Conservation (phyloP, 2,888 invertebrate genomes). For the Caenorhabditis zanzibari region DNA sequence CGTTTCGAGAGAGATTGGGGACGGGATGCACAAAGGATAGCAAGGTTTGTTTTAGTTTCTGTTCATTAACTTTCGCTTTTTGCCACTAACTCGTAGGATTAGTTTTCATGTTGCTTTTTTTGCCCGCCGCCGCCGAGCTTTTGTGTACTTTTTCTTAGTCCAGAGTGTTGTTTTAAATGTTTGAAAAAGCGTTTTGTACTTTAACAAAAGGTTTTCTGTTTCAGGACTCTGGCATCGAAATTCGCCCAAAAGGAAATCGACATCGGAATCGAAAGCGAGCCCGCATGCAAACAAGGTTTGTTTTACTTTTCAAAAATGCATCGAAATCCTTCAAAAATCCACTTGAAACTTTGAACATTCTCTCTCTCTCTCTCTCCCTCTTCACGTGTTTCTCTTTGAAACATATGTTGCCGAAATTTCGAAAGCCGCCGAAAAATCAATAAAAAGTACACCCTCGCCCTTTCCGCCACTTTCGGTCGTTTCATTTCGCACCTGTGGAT, state of each 20-base stretch:
- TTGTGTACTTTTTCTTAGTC: conserved; percentile 42
- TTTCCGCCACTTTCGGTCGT: background rate
- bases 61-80: background rate
- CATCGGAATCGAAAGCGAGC: conserved; percentile 51
- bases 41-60: conserved; percentile 58
- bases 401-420: conserved; percentile 22
- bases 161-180: conserved; percentile 40
- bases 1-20: conserved; percentile 65
- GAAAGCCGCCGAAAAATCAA: conserved; percentile 17
- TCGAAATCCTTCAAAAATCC: background rate
- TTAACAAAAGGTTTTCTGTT: conserved; percentile 13
- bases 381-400: background rate
- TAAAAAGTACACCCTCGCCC: conserved; percentile 25
- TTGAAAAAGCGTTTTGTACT: conserved; percentile 15
- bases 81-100: conserved; percentile 18
- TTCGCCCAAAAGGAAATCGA: conserved; percentile 50
- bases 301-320: conserved; percentile 17
- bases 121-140: conserved; percentile 10
- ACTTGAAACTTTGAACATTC: conserved; percentile 17
- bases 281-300: conserved; percentile 62
- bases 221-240: conserved; percentile 66
- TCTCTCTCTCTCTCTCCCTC: background rate
- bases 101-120: conserved; percentile 9
- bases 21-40: conserved; percentile 68
- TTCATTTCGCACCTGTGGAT: conserved; percentile 33